Percentiles rank a stretch among this genome's conserved stretches.
These are phyloP conservation scores for Platichthys stellatus DNA, from an alignment of 2,113 vertebrate species.

Conservation along the genomic window DNA sequence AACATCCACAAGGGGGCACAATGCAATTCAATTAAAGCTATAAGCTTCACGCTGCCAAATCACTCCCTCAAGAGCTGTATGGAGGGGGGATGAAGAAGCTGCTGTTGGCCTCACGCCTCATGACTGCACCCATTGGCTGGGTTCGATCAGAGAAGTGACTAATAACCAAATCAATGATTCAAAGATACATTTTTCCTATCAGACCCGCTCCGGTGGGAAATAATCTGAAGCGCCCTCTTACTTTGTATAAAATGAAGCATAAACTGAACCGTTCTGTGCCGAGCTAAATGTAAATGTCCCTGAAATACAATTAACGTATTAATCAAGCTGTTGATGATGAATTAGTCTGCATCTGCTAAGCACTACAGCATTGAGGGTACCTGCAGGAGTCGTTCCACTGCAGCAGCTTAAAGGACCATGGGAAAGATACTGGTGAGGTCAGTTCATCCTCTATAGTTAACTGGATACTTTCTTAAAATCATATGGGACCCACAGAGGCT, in stretches of 20 bases:
- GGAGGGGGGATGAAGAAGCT: not conserved
- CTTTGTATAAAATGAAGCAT: not conserved
- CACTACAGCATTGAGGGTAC: not conserved
- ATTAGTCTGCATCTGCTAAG: not conserved
- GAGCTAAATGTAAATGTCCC: not conserved
- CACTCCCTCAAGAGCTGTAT: slow-evolving; percentile 37
- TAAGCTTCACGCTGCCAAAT: slow-evolving; percentile 29
- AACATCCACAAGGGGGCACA: slow-evolving; percentile 82
- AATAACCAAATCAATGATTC: slow-evolving; percentile 11
- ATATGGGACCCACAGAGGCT: slow-evolving; percentile 25
- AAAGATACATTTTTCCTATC: not conserved
- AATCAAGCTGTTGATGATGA: not conserved
- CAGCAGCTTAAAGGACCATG: not conserved
- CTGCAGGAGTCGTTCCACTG: not conserved
- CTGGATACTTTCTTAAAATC: not conserved
- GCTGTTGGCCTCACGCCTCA: not conserved
- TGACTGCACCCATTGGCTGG: not conserved
- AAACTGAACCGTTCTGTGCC: not conserved
- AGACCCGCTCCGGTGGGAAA: not conserved
- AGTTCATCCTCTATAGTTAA: slow-evolving; percentile 28
- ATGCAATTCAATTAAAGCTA: slow-evolving; percentile 64
- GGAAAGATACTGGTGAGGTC: not conserved
- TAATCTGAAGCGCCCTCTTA: not conserved
- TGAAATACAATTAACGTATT: not conserved
- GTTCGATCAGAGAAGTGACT: slow-evolving; percentile 10